Conservation (phyloP, 2,888 invertebrate genomes). For the Serrognathus titanus region DNA sequence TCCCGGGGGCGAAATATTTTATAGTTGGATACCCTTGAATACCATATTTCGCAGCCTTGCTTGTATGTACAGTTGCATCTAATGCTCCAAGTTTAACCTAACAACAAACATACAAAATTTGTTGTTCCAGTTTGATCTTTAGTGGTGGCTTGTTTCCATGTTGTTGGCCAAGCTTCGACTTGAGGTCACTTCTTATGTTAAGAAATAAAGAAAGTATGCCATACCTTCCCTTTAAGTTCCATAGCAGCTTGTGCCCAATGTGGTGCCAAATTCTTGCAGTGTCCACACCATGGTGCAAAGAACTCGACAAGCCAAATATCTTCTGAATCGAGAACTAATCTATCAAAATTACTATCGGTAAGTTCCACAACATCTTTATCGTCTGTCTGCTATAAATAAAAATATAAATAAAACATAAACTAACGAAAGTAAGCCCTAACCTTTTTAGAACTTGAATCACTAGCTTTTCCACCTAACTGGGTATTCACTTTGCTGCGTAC, state of each 20-base stretch:
- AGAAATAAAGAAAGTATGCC: no score
- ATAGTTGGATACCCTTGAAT: slow-evolving; percentile 96
- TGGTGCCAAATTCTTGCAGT: slow-evolving; percentile 94
- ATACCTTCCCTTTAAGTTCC: slow-evolving; percentile 89
- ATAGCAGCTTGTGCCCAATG: slow-evolving; percentile 95
- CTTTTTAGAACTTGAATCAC: slow-evolving; percentile 34
- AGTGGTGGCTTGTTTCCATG: no score
- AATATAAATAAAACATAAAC: neutral
- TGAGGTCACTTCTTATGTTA: no score
- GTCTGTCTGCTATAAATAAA: slow-evolving; percentile 39
- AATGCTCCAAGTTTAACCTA: slow-evolving; percentile 87
- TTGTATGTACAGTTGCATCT: slow-evolving; percentile 89
- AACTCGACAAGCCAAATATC: slow-evolving; percentile 98
- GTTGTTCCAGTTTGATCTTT: neutral
- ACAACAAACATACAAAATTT: neutral
- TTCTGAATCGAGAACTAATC: slow-evolving; percentile 84
- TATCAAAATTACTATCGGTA: slow-evolving; percentile 94
- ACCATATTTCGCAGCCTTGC: slow-evolving; percentile 77
- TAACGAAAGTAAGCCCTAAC: neutral
- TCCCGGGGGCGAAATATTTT: slow-evolving; percentile 80
- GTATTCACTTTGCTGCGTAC: slow-evolving; percentile 70
- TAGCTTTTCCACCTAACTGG: slow-evolving; percentile 62
- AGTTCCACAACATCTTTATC: slow-evolving; percentile 78
- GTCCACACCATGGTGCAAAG: slow-evolving; percentile 96
- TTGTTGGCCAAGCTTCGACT: no score